Evolutionary conservation across 2,888 invertebrate species (phyloP), one percentile per base, ranked within the genome.

Genomic region (Zaprionus bogoriensis): DNA sequence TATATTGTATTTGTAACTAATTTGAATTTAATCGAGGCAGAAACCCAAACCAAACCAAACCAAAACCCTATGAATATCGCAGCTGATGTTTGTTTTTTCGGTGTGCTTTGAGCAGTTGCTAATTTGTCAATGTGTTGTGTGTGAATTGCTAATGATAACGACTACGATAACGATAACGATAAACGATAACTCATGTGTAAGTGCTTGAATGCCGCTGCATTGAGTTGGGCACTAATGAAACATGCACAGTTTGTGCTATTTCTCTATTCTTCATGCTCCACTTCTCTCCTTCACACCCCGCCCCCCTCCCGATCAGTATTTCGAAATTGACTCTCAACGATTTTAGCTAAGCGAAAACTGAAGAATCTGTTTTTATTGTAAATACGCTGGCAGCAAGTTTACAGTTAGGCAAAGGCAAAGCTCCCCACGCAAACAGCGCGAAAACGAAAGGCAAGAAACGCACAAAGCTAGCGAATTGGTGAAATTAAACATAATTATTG

Each of bases 391-490:
- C 70, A 68, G 45, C 44, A 53, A 53, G 28, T 25, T 36, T 30
- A 63, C 17, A 28, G 50, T 38, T 47, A 36, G 39, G 44, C 27
- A 28, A 67, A 42, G 25, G 23, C 7, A 55, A 38, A 59, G 7
- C 39, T 39, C 23, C 25, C 25, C 51, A 28, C 20, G 4, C 51
- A 44, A 39, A 17, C 30, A 23, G 39, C 17, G 45, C n/a, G n/a
- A 62, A 41, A 48, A 32, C 2, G 20, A n/a, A 44, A 46, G 27
- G 65, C 41, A 46, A 60, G 30, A 64, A 76, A 71, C 86, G 86
- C 80, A 86, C 80, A 81, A 86, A 67, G 83, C 86, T 81, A 86
- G 83, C 86, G 74, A 79, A 71, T 81, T 80, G 86, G 80, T 86
- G 80, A 81, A 81, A 86, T 76, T 85, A 69, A 74, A 74, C 57